Base-by-base conservation (phyloP, 2,888 invertebrate genomes). In the Monochamus alternatus region DNA sequence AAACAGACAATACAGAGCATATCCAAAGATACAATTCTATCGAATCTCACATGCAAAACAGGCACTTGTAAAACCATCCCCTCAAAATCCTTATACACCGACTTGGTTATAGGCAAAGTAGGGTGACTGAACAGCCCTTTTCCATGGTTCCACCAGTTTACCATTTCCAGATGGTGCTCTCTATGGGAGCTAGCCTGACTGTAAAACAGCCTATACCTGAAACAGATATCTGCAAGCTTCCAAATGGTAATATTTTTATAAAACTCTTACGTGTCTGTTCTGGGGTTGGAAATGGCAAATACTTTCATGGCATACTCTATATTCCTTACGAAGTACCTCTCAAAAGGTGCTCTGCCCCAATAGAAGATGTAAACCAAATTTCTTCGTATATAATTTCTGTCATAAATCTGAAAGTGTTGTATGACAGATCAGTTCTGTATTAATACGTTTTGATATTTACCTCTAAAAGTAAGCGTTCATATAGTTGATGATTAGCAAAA, bases 141-240 rank as follows among this genome's bases (percentile, higher is more conserved):
- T 63, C 89, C 89, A 60, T 90, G 91, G 4, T 93, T 91, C 92
- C 94, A 95, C 95, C 95, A 95, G 87, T 95, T 95, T 9, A 95
- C 92, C 82, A 94, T 87, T 2, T 90, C 88, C 58, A 95, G 87
- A 80, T 91, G 91, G 66, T 93, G 91, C 14, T 89, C 87, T 12
- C 90, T 91, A 71, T 92, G 88, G 0, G 94, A 91, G 0, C 90
- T 90, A 0, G 93, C 94, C 87, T 94, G 95, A 86, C 93, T 95
- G 87, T 94, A 95, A 86, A 93, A 94, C 60, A 95, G 90, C 10
- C 94, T 91, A 83, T 93, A 94, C 52, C 94, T 94, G 76, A 7
- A 82, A 82, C 74, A 70, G 38, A 14, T 58, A 8, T 10, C 5
- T 2, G 0, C 0, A 0, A 8, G 5, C 8, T 44, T 1, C 1